Evolutionary conservation across 1,140 invertebrate species (phyloP), one percentile per base, ranked within the genome.

Genomic region (Coboldia fuscipes): DNA sequence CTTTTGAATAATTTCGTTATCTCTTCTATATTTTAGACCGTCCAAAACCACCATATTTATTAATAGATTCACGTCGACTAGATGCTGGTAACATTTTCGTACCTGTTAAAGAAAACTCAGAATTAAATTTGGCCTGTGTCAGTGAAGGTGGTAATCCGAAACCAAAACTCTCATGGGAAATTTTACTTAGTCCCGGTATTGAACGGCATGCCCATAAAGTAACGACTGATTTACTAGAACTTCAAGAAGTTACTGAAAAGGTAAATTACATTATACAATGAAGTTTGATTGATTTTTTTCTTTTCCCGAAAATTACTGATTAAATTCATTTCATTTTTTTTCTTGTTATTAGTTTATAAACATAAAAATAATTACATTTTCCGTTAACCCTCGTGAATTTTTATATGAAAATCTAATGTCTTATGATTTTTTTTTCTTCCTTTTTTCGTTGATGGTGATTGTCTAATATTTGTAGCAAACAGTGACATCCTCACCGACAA

Each of bases 31-130:
- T n/a, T 60, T 9, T 62, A 83, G 79, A 82, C 54, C 60, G 72
- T 22, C 77, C 79, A 16, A 67, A 74, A 34, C 67, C 75, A 15
- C 75, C 75, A 31, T 84, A 82, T 50, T 60, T 82, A 42, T 62
- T 78, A 44, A 78, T 82, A 48, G 78, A 82, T 52, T 76, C 76
- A 6, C 58, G 76, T 10, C 67, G 79, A 17, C 58, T 84, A 42
- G 78, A 82, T 59, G 72, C 77, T 0, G 75, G 78, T 37, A 84
- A 82, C 56, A 70, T 75, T 33, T 84, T 80, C 57, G 72, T 84
- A 41, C 77, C 78, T 1, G 76, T 81, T 8, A 69, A 77, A 45
- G 79, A 84, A 52, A 77, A 76, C 45, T 72, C 73, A 10, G 74
- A 76, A 43, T 57, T 86, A 20, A 72, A 70, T 27, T 65, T 88